A percentile compares a stretch with the other conserved stretches of the same genome.
Conservation (phyloP, 2,888 invertebrate genomes). For the Ormyrus nitidulus region DNA sequence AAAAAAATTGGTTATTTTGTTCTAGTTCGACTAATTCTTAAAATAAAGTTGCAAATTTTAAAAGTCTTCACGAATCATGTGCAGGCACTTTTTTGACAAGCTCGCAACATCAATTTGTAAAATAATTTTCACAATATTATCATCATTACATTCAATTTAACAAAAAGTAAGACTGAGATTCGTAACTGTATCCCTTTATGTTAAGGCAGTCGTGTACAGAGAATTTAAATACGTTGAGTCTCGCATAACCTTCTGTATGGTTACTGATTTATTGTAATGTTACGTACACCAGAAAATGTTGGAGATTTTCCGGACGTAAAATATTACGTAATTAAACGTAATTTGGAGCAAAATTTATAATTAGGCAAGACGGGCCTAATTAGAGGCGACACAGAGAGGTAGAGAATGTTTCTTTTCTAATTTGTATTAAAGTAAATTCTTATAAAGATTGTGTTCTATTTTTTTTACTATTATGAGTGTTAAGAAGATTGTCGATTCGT, state of each 20-base stretch:
- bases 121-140: constrained; percentile 5
- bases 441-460: constrained; percentile 42
- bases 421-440: constrained; percentile 50
- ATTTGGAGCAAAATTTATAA: constrained; percentile 19
- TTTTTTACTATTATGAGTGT: constrained; percentile 58
- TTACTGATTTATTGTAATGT: constrained; percentile 5
- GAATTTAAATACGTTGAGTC: constrained; percentile 23
- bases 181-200: constrained; percentile 47
- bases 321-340: constrained; percentile 20
- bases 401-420: constrained; percentile 56
- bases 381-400: constrained; percentile 65
- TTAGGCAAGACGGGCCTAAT: constrained; percentile 67
- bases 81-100: constrained; percentile 22
- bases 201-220: constrained; percentile 28
- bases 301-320: neutral
- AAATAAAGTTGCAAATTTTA: neutral
- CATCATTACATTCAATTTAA: neutral
- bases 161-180: constrained; percentile 42
- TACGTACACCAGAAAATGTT: constrained; percentile 17
- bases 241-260: constrained; percentile 28
- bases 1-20: neutral
- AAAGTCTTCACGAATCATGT: constrained; percentile 10
- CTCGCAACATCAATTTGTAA: neutral
- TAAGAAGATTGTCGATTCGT: constrained; percentile 54
- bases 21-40: constrained; percentile 23